Evolutionary conservation across 2,113 vertebrate genomes (phyloP).

Genomic region (Cyanoramphus novaezelandiae): DNA sequence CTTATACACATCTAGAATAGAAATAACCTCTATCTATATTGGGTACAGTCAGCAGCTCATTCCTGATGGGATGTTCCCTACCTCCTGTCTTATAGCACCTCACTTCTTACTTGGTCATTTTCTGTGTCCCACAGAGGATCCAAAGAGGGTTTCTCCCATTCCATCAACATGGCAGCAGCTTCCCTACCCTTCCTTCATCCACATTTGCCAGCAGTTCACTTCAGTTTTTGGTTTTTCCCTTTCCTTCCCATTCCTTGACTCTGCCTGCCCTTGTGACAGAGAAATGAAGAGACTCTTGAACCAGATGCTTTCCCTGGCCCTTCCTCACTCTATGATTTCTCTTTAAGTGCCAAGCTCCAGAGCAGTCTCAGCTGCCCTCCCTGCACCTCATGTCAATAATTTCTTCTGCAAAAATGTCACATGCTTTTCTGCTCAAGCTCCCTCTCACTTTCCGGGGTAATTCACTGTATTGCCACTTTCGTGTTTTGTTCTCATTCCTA

Average conservation of each 20-base stretch:
- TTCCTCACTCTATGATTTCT: neutral
- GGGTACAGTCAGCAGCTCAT: neutral
- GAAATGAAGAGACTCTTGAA: neutral
- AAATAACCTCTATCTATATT: neutral
- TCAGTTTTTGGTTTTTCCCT: neutral
- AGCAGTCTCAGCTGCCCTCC: accelerated
- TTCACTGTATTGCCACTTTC: neutral
- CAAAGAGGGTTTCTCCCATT: neutral
- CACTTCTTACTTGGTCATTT: neutral
- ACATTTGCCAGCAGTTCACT: neutral
- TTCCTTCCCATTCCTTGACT: neutral
- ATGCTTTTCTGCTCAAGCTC: neutral
- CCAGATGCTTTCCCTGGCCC: neutral
- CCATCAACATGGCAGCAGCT: neutral
- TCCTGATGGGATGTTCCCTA: neutral
- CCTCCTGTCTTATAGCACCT: neutral
- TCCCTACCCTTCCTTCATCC: neutral
- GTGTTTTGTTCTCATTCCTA: neutral
- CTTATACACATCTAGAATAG: neutral
- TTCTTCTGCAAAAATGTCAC: neutral
- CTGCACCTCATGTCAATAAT: neutral
- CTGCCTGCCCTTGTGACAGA: neutral
- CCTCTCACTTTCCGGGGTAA: neutral
- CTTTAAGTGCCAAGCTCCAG: neutral
- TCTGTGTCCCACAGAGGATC: neutral